Evolutionary conservation across 2,797 vertebrate genomes (phyloP), one percentile per base, ranked within the genome.

Genomic region (Ceyx erithaca): DNA sequence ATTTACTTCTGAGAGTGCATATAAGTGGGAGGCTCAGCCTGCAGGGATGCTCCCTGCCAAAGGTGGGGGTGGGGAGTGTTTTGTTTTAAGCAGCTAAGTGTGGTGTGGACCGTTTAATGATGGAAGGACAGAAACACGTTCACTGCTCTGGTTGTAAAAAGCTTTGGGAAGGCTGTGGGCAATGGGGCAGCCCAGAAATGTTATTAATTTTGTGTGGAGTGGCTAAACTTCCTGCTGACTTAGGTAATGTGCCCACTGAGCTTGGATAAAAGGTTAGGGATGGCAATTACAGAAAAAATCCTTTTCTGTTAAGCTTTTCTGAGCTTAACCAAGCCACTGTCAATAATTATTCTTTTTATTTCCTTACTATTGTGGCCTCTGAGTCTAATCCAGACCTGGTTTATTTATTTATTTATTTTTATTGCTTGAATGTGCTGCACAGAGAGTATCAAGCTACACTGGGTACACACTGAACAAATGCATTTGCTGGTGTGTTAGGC

Each of bases 211-310:
- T 75, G 66, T 70, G 76, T 80, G 72, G 81, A 92, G 81, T 83
- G 90, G 81, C 81, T 82, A 83, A 94, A 90, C 90, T 93, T 94
- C 96, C 88, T 94, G 84, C 95, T 94, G 84, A 78, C 81, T 93
- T 93, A 79, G 86, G 89, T 94, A 95, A 87, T 85, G 77, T 85
- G 87, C 90, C 81, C 77, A 69, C 72, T 89, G 92, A 89, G 92
- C 76, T 87, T 79, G 93, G 90, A 94, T 94, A 92, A 95, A 95
- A 94, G 92, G 94, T 90, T 94, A 85, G 87, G 92, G 78, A 92
- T 80, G 86, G 81, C 86, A 95, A 94, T 96, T 94, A 92, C 1
- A 3, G 84, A 94, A 94, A 92, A 92, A 94, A 83, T 71, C 82
- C 62, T 92, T 94, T 93, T 93, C 88, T 9, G 73, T 89, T 94